These are phyloP conservation scores for Drosophila serrata DNA, from an alignment of 1,140 invertebrate genomes.

Conservation along the genomic window DNA sequence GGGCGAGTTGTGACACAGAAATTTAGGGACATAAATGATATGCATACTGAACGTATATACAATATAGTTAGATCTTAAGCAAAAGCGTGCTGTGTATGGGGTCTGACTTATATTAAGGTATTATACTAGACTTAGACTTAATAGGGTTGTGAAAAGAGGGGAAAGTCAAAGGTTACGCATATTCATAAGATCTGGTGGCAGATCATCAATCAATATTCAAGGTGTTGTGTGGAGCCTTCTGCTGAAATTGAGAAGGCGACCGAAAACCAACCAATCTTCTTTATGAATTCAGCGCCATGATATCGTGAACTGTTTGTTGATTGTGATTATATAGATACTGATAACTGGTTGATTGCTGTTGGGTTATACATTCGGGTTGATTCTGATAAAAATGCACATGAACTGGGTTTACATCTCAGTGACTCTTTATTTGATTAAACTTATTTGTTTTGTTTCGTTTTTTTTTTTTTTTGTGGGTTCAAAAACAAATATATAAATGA, in stretches of 20 bases:
- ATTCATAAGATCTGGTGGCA: slow-evolving; percentile 14
- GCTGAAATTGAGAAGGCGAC: slow-evolving; percentile 92
- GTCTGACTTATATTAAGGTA: slow-evolving; percentile 41
- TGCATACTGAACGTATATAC: slow-evolving; percentile 58
- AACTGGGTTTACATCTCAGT: slow-evolving; percentile 37
- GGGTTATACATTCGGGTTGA: slow-evolving; percentile 46
- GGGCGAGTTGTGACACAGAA: slow-evolving; percentile 45
- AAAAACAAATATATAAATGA: slow-evolving; percentile 45
- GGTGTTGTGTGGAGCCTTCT: slow-evolving; percentile 87
- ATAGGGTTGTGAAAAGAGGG: slow-evolving; percentile 2
- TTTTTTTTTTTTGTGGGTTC: slow-evolving; percentile 30
- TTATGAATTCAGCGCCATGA: slow-evolving; percentile 53
- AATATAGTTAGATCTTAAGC: slow-evolving; percentile 48
- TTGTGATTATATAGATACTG: slow-evolving; percentile 40
- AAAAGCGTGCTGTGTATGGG: slow-evolving; percentile 66
- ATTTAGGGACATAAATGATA: slow-evolving; percentile 12
- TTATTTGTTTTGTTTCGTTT: neutral
- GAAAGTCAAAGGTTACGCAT: slow-evolving; percentile 8
- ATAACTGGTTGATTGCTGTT: slow-evolving; percentile 55
- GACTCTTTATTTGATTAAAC: slow-evolving; percentile 15
- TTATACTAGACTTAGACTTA: slow-evolving; percentile 33
- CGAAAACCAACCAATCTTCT: slow-evolving; percentile 87
- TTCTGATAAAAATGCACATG: slow-evolving; percentile 44
- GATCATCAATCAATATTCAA: slow-evolving; percentile 81
- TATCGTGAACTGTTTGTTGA: slow-evolving; percentile 45